Base-by-base conservation (phyloP, 2,113 vertebrate species). In the Morone saxatilis region DNA sequence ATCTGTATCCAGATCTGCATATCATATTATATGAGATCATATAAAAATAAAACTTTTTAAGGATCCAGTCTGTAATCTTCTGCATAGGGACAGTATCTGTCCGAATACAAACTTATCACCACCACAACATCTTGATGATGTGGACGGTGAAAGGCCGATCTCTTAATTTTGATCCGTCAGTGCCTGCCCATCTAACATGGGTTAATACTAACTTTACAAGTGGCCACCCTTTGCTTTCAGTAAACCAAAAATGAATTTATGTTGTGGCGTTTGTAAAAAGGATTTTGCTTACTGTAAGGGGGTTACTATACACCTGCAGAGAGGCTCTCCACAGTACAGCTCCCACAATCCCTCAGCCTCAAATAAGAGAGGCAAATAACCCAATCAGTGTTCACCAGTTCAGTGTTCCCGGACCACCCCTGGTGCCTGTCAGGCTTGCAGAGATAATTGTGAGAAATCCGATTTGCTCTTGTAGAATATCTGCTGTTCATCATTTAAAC, bases 371-470 rank as follows among this genome's bases (percentile, higher is more conserved):
- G 96, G 95, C 95, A 71, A 97, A 99, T 98, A 97, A 98, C 97
- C 97, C 97, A 98, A 99, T 99, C 98, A 98, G 95, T 94, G 94
- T 85, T 65, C 45, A 73, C 80, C 95, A 94, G 74, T 87, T 96
- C 96, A 95, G 96, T 96, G 96, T 95, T 94, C 92, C 94, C 94
- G 93, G 95, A 94, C 89, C 92, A 94, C 95, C 95, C 88, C 63
- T 57, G 84, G 94, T 95, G 96, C 96, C 96, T 98, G 98, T 98
- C 98, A 97, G 94, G 92, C 96, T 96, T 93, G 94, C 95, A 95
- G 95, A 95, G 97, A 96, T 99, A 99, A 99, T 99, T 98, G 97
- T 98, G 97, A 99, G 97, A 96, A 97, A 99, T 99, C 96, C 90
- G 97, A 97, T 99, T 99, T 98, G 95, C 96, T 93, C 75, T 90